A percentile compares a stretch with the other conserved stretches of the same genome.
phyloP scores from a whole-genome alignment of 2,888 invertebrate genomes.

The Piscicola geometra region DNA sequence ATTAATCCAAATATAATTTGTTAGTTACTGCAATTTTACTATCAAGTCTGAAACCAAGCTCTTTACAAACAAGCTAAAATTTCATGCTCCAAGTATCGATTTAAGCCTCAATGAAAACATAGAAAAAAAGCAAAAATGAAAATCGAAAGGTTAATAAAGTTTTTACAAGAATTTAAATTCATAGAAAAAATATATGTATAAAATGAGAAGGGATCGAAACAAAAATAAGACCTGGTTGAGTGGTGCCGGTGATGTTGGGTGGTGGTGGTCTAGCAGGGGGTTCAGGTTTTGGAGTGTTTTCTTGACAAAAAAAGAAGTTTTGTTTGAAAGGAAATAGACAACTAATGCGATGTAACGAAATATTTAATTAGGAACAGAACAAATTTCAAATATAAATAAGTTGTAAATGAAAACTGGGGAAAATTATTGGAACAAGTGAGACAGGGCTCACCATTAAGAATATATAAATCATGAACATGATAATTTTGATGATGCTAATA shows the following conservation, averaged over 20 bases:
- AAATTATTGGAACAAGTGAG: neutral
- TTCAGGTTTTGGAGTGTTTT: slow-evolving; percentile 15
- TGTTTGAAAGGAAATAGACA: neutral
- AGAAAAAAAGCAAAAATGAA: neutral
- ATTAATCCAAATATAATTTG: too few species aligned
- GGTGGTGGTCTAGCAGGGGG: slow-evolving; percentile 36
- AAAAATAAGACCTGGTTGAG: neutral
- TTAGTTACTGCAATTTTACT: too few species aligned
- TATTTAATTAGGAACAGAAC: neutral
- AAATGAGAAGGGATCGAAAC: too few species aligned
- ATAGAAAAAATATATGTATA: too few species aligned
- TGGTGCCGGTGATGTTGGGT: slow-evolving; percentile 11
- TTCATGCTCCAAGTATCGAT: too few species aligned
- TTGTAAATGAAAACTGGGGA: neutral
- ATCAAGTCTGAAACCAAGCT: too few species aligned
- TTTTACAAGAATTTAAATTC: neutral
- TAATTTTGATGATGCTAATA: too few species aligned
- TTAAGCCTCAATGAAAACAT: neutral
- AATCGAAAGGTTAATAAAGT: neutral
- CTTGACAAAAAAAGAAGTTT: neutral
- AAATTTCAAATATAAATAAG: slow-evolving; percentile 1
- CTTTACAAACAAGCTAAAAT: too few species aligned
- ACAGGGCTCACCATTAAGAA: neutral
- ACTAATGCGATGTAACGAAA: slow-evolving; percentile 13
- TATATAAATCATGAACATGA: too few species aligned